Conservation (phyloP, 2,797 vertebrate species). For the Pseudocheirus occidentalis region DNA sequence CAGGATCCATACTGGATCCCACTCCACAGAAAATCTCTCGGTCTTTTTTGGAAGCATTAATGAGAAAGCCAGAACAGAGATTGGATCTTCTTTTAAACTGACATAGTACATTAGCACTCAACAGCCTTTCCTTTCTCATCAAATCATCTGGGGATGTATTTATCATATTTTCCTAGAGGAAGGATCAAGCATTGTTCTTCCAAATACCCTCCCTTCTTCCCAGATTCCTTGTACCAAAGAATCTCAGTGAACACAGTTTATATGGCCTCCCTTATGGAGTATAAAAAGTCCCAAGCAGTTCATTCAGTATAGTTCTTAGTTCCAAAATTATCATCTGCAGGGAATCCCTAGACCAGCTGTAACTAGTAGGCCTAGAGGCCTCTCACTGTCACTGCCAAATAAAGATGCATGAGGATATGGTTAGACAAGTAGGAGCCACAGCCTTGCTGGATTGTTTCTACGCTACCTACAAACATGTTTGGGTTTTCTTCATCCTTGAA, state of each 20-base stretch:
- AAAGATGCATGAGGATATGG: background rate
- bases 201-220: background rate
- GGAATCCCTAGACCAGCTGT: background rate
- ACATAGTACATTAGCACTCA: background rate
- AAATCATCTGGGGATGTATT: background rate
- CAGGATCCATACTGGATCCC: background rate
- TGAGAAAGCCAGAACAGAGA: background rate
- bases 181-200: background rate
- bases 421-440: no score
- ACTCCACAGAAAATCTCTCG: no score
- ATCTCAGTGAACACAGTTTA: background rate
- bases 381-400: background rate
- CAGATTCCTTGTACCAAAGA: background rate
- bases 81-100: background rate
- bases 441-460: no score
- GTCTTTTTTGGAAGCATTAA: background rate
- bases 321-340: background rate
- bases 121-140: background rate
- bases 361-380: background rate
- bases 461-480: no score
- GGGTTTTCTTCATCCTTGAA: no score
- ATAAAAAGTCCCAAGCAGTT: background rate
- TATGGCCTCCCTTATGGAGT: background rate
- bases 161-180: background rate
- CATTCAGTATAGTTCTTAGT: background rate